Percentiles rank a stretch among this genome's conserved stretches.
Evolutionary conservation across 2,113 vertebrate species (phyloP).

Genomic region (Ceyx margarethae): DNA sequence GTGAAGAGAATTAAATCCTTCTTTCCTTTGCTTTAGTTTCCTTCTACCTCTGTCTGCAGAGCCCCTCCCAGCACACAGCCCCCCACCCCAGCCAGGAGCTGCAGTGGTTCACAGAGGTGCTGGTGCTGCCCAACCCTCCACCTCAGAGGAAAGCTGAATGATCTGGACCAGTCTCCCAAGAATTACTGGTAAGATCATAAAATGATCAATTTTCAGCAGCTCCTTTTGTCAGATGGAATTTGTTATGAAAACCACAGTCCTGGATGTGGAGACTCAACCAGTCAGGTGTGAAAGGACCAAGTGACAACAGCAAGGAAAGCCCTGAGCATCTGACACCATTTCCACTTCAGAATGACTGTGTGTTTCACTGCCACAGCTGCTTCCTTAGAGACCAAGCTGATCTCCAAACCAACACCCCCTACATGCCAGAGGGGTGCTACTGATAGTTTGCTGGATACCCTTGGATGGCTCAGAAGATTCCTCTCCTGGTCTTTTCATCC

Average conservation of each 20-base stretch:
- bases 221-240: not conserved
- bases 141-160: not conserved
- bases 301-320: not conserved
- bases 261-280: not conserved
- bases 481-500: not conserved
- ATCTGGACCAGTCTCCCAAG: not conserved
- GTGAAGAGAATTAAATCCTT: not conserved
- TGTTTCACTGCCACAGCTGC: not conserved
- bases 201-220: not conserved
- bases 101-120: rapidly evolving
- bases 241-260: not conserved
- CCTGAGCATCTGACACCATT: not conserved
- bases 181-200: not conserved
- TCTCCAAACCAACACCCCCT: not conserved
- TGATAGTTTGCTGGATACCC: not conserved
- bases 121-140: not conserved
- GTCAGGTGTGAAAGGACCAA: not conserved
- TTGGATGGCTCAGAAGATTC: not conserved
- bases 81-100: not conserved
- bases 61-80: not conserved
- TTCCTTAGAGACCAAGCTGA: not conserved
- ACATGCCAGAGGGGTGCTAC: not conserved
- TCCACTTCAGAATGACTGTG: not conserved
- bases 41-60: not conserved
- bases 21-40: not conserved